Percentiles rank a stretch among this genome's conserved stretches.
phyloP scores from a whole-genome alignment of 2,888 invertebrate genomes.

The Drosophila gaucha region DNA sequence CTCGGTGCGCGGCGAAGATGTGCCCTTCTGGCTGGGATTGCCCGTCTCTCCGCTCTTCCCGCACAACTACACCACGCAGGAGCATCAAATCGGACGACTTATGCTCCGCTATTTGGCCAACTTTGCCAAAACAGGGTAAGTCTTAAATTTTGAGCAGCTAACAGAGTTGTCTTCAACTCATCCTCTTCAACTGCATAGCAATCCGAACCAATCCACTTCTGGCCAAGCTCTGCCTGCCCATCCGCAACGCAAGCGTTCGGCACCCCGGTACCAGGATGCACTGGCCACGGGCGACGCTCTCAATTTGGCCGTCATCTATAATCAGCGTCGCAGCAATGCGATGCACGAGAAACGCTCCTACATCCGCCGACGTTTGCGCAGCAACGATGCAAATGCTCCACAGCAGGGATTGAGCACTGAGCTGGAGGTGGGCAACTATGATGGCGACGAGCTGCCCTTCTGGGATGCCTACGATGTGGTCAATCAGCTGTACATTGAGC shows the following conservation, averaged over 20 bases:
- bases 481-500: constrained; percentile 94
- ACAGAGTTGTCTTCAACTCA: too few relatives aligned
- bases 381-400: constrained; percentile 63
- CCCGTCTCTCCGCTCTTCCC: constrained; percentile 89
- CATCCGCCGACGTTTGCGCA: constrained; percentile 70
- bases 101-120: constrained; percentile 94
- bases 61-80: constrained; percentile 92
- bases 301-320: constrained; percentile 80
- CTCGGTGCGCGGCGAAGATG: constrained; percentile 94
- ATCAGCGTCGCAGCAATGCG: constrained; percentile 78
- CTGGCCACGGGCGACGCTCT: constrained; percentile 57
- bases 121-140: constrained; percentile 94
- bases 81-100: constrained; percentile 91
- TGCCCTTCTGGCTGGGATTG: constrained; percentile 93
- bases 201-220: constrained; percentile 79
- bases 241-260: constrained; percentile 42
- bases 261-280: constrained; percentile 17
- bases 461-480: constrained; percentile 97
- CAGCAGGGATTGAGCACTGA: constrained; percentile 44
- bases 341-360: constrained; percentile 79
- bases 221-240: constrained; percentile 47
- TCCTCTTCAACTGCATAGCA: constrained; percentile 54
- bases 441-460: constrained; percentile 87
- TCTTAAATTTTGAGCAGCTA: not conserved
- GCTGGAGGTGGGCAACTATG: constrained; percentile 62